phyloP scores from a whole-genome alignment of 2,797 vertebrate genomes.

The Caiman crocodilus region DNA sequence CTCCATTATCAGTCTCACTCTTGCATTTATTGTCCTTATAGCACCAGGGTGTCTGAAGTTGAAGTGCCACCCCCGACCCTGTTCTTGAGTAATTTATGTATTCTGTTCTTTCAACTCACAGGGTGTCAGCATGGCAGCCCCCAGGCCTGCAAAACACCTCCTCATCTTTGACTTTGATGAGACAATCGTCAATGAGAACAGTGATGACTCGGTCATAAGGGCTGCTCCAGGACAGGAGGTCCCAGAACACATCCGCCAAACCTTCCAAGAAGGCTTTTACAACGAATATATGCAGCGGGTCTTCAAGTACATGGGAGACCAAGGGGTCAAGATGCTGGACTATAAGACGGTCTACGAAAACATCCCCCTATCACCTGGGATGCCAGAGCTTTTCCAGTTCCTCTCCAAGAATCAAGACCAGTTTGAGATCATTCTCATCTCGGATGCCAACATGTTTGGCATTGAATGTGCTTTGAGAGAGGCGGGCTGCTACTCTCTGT shows the following conservation, averaged over 20 bases:
- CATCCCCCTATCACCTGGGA: constrained; percentile 91
- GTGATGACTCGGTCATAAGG: constrained; percentile 90
- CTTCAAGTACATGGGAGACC: constrained; percentile 90
- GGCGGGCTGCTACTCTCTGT: constrained; percentile 84
- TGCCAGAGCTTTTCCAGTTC: constrained; percentile 90
- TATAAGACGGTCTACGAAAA: constrained; percentile 88
- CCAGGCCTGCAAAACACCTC: constrained; percentile 83
- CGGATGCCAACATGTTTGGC: constrained; percentile 94
- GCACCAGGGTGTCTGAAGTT: background rate
- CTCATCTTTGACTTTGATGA: constrained; percentile 97
- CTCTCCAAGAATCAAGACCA: constrained; percentile 86
- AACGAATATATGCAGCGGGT: constrained; percentile 95
- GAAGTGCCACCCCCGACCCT: background rate
- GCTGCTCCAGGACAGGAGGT: constrained; percentile 87
- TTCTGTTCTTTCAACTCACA: background rate
- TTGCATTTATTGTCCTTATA: accelerated
- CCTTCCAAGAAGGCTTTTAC: constrained; percentile 88
- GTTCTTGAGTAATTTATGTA: background rate
- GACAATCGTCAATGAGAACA: constrained; percentile 95
- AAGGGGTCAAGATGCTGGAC: constrained; percentile 88
- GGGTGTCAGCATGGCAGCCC: constrained; percentile 64
- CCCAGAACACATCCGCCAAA: constrained; percentile 87
- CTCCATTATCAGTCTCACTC: background rate
- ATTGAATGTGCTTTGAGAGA: constrained; percentile 90
- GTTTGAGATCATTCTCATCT: constrained; percentile 93